phyloP scores from a whole-genome alignment of 53 echinoderm and acorn worm genomes.

The Pentamera pediparva region DNA sequence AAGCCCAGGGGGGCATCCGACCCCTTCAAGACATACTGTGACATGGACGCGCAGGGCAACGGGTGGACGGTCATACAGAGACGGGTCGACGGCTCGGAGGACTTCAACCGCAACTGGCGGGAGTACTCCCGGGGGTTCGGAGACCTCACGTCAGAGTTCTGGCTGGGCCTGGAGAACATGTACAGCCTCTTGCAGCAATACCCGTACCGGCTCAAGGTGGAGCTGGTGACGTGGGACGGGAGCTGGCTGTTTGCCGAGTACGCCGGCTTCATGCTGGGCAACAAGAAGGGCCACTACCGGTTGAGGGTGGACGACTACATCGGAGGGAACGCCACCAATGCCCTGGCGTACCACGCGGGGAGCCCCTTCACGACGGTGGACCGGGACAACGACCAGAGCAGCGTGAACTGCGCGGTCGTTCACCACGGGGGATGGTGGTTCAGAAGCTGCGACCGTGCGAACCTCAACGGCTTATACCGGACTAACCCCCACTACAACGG shows the following conservation, averaged over 20 bases:
- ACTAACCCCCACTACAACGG: conserved; percentile 59
- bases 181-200: conserved; percentile 71
- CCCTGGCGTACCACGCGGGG: conserved; percentile 73
- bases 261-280: conserved; percentile 62
- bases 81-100: conserved; percentile 71
- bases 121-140: conserved; percentile 85
- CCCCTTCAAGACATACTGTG: conserved; percentile 74
- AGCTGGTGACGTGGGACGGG: conserved; percentile 63
- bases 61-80: conserved; percentile 98
- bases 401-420: conserved; percentile 71
- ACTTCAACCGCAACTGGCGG: conserved; percentile 86
- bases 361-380: conserved; percentile 81
- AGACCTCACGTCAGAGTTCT: conserved; percentile 63
- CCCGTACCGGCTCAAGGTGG: conserved; percentile 74
- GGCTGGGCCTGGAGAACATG: conserved; percentile 86
- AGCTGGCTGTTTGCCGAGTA: conserved; percentile 66
- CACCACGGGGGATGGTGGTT: conserved; percentile 99
- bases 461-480: conserved; percentile 93
- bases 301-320: conserved; percentile 68
- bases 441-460: conserved; percentile 76
- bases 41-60: conserved; percentile 66
- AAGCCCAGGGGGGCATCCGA: conserved; percentile 75
- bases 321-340: conserved; percentile 79
- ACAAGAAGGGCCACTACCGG: conserved; percentile 56
- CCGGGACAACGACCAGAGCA: conserved; percentile 79